Conservation (phyloP, 2,113 vertebrate genomes). For the Chlamydotis undulata region DNA sequence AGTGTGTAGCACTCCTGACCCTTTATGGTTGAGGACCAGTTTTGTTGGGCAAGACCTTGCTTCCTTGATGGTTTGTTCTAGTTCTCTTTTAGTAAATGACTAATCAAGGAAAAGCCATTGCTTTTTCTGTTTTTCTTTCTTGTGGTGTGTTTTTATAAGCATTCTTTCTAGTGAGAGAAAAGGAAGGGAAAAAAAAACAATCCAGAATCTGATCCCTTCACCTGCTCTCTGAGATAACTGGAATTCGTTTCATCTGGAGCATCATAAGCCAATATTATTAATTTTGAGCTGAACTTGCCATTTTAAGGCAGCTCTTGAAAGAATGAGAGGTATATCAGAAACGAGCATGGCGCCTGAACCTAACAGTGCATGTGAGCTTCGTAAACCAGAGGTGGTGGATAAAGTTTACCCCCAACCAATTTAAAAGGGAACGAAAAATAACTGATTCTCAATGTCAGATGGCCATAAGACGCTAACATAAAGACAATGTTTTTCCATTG, state of each 20-base stretch:
- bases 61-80: not conserved
- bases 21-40: not conserved
- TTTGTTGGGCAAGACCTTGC: not conserved
- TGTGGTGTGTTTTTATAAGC: not conserved
- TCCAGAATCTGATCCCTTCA: not conserved
- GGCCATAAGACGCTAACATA: not conserved
- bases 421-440: not conserved
- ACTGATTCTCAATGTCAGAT: not conserved
- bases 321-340: not conserved
- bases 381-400: rapidly evolving
- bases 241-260: not conserved
- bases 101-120: not conserved
- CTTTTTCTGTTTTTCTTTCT: not conserved
- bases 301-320: not conserved
- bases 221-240: not conserved
- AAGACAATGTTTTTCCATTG: not conserved
- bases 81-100: not conserved
- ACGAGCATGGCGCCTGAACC: not conserved
- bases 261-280: not conserved
- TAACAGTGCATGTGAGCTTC: not conserved
- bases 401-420: not conserved
- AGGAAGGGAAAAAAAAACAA: not conserved
- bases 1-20: not conserved
- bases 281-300: not conserved
- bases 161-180: not conserved